These are phyloP conservation scores for Hesperia comma DNA, from an alignment of 2,888 invertebrate genomes.

Conservation along the genomic window DNA sequence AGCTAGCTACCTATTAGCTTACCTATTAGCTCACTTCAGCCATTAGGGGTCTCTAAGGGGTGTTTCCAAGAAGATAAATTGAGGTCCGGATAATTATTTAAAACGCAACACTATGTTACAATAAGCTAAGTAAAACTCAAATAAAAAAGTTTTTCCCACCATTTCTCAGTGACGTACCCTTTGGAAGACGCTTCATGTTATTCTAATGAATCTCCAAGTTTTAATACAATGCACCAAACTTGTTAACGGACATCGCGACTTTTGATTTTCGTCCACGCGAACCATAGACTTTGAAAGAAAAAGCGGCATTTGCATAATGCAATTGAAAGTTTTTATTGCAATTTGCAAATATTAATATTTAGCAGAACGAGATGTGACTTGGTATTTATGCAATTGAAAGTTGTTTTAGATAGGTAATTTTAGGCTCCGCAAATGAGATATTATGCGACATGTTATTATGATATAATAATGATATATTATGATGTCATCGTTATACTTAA, in stretches of 20 bases:
- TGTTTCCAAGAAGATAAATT: no score
- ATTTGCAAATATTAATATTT: constrained; percentile 3
- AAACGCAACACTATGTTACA: neutral
- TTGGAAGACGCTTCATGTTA: constrained; percentile 32
- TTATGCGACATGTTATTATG: no score
- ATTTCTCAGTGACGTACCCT: constrained; percentile 13
- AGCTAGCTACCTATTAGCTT: no score
- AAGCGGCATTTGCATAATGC: constrained; percentile 21
- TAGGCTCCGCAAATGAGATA: neutral
- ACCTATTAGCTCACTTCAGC: no score
- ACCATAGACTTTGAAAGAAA: constrained; percentile 29
- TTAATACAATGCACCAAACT: constrained; percentile 34
- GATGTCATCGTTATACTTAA: no score
- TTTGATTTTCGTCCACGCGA: constrained; percentile 29
- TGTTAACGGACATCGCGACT: constrained; percentile 25
- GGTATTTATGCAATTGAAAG: neutral
- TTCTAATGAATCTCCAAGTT: constrained; percentile 34
- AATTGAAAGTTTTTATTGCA: constrained; percentile 30
- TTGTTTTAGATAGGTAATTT: neutral
- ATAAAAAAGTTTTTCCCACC: constrained; percentile 17
- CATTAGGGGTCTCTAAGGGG: no score
- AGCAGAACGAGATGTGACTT: constrained; percentile 5
- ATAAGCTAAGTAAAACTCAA: constrained; percentile 17
- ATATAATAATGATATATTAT: no score
- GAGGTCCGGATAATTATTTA: no score